Evolutionary conservation across 2,797 vertebrate species (phyloP).

Genomic region (Gallinago nigripennis): DNA sequence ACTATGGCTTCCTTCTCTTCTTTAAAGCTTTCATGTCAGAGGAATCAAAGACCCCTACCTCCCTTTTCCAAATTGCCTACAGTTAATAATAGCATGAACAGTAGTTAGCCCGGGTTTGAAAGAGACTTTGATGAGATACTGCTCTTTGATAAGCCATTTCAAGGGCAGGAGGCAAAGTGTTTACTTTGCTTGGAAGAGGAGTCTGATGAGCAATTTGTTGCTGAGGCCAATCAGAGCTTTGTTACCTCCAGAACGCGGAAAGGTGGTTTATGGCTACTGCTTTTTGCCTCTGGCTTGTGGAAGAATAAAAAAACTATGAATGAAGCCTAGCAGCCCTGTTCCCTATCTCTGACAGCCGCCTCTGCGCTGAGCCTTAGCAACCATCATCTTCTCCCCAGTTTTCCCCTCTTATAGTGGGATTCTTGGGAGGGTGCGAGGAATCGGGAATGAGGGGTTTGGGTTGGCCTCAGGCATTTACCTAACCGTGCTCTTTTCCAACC

Average conservation of each 20-base stretch:
- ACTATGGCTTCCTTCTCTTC: not conserved
- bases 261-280: not conserved
- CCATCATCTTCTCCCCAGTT: not conserved
- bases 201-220: not conserved
- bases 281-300: not conserved
- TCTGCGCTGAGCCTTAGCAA: not conserved
- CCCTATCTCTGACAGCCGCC: not conserved
- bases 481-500: fast-evolving
- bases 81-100: not conserved
- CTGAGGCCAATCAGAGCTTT: not conserved
- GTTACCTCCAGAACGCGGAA: not conserved
- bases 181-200: not conserved
- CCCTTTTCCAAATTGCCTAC: not conserved
- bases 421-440: not conserved
- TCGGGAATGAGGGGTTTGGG: not conserved
- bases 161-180: not conserved
- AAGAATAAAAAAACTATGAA: not conserved
- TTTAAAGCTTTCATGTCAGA: not conserved
- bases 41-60: not conserved
- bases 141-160: not conserved
- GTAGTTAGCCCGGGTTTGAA: not conserved
- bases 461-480: not conserved
- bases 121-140: not conserved
- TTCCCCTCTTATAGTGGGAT: not conserved
- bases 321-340: not conserved